Base-by-base conservation (phyloP, 1,140 invertebrate species). In the Drosophila lini region DNA sequence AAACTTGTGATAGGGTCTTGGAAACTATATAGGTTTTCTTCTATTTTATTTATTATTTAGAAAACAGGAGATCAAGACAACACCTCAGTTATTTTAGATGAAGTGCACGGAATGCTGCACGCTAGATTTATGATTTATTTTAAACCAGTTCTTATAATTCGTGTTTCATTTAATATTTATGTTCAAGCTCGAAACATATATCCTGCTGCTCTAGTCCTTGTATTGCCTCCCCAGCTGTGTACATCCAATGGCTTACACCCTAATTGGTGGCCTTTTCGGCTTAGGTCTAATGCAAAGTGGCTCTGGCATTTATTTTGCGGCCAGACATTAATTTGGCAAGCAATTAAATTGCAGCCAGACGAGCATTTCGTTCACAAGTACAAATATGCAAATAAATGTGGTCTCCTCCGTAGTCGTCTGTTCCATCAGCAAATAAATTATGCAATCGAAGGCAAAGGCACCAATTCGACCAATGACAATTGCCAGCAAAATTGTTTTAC, bases 271-370 rank as follows among this genome's bases (percentile, higher is more conserved):
- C 44, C 45, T 73, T 59, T 78, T 82, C 67, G 38, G 75, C 47
- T 76, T 76, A 48, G 36, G 42, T 32, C 36, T 40, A 10, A 19
- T 36, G 52, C 67, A 48, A 40, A 63, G 52, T 62, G 63, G 19
- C 31, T 45, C 67, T 61, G 41, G 34, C 60, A 69, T 60, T 77
- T 79, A 65, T 75, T 80, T 77, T 63, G 41, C 63, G 67, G 41
- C 40, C 41, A 64, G 45, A 64, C 63, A 77, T 84, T 80, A 84
- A 73, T 83, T 76, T 84, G 77, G 34, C 61, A 57, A 80, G 77
- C 81, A 83, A 84, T 84, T 84, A 77, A 80, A 80, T 73, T 80
- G 65, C 52, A 41, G 38, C 44, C 34, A 47, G 53, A 55, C 36
- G 34, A 55, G 15, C 34, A 25, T 25, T 34, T 6, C 13, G 10